Base-by-base conservation (phyloP, 30 jellyfish, hydroid and myxozoan species). In the Turritopsis rubra region DNA sequence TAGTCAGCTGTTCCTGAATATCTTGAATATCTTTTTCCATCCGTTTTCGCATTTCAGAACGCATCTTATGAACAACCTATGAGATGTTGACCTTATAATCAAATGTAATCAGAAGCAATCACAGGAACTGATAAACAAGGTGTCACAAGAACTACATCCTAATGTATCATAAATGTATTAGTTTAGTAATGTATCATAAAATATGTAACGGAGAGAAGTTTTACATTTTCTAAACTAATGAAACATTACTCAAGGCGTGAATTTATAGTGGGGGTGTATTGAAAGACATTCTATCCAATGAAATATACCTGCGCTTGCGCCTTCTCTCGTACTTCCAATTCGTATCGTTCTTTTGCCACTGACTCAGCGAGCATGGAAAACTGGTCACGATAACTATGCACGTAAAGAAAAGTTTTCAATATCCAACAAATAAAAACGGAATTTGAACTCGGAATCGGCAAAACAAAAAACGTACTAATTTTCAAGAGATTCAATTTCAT, bases 341-440 rank as follows among this genome's bases (percentile, higher is more conserved):
- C 98, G n/a, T 81, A 71, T 25, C 93, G 72, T 52, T 92, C 98
- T n/a, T 86, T 74, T 7, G 96, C 84, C 24, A 92, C 83, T 24
- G 94, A 25, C 20, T 88, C 98, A 52, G 98, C 96, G 83, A 92
- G 89, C 98, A 92, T 88, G 20, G 95, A 26, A 82, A 92, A 92
- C 73, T 86, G 95, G 71, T 88, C 98, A 60, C 98, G 96, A 83
- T 92, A 92, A 72, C 98, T 92, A 21, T 21, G 19, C 21, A 18
- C 73, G 19, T 23, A 60, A 60, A 23, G 19, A 0, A 60, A 60
- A 60, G 73, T 18, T n/a, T n/a, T n/a, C n/a, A n/a, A n/a, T n/a
- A n/a, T n/a, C n/a, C 13, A 41, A 41, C 60, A 41, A 41, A 41
- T 3, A 41, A 41, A 41, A 5, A 41, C 13, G 60, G 13, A 41